Conservation (phyloP, 2,888 invertebrate genomes). For the Trissoscelio sp. region DNA sequence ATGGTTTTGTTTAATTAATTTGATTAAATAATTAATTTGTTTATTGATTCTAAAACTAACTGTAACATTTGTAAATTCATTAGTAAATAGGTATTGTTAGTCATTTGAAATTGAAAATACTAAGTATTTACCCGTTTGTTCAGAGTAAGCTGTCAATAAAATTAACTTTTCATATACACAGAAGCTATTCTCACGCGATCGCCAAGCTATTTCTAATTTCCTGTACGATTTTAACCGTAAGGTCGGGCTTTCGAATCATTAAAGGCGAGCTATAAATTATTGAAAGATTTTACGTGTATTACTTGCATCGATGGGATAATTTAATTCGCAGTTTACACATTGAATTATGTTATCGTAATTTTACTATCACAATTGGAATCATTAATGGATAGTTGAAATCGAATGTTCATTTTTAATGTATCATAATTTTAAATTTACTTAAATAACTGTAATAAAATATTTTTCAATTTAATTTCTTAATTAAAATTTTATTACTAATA, state of each 20-base stretch:
- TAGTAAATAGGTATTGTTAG: too few species aligned
- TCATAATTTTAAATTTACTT: too few species aligned
- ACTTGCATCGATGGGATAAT: background rate
- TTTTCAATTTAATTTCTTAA: too few species aligned
- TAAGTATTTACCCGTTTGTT: background rate
- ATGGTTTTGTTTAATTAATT: too few species aligned
- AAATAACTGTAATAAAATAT: too few species aligned
- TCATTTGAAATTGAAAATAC: too few species aligned
- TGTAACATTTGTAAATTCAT: too few species aligned
- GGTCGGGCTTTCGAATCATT: slow-evolving; percentile 21
- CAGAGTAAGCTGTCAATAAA: slow-evolving; percentile 3
- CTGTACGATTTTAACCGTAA: slow-evolving; percentile 22
- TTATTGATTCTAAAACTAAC: too few species aligned
- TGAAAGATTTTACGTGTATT: slow-evolving; percentile 27
- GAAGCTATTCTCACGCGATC: slow-evolving; percentile 24
- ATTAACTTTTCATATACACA: background rate
- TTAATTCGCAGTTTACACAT: slow-evolving; percentile 29
- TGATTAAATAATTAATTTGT: too few species aligned
- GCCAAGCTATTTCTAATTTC: slow-evolving; percentile 27
- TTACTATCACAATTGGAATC: background rate
- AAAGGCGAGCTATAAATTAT: slow-evolving; percentile 32
- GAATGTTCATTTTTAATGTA: too few species aligned
- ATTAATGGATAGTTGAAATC: too few species aligned
- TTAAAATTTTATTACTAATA: too few species aligned
- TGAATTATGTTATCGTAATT: slow-evolving; percentile 3